Base-by-base conservation (phyloP, 2,113 vertebrate species). In the Muscicapa adusta region DNA sequence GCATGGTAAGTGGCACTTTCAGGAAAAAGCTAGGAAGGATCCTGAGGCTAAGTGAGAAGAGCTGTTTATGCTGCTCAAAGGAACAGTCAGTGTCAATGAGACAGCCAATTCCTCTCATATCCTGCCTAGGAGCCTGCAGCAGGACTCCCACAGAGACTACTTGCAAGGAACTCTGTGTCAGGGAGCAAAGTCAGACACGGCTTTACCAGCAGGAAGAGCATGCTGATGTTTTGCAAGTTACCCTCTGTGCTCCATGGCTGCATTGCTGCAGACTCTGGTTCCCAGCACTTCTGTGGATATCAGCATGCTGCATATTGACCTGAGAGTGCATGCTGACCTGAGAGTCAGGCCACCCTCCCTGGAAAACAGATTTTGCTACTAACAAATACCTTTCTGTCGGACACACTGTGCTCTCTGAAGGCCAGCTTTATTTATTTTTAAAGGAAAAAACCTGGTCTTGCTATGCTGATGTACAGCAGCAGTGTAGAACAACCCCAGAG, bases 51-150 rank as follows among this genome's bases (percentile, higher is more conserved):
- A 81, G 45, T 9, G 45, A 89, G 47, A 79, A 63, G 24, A 83
- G 42, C 33, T 40, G 12, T n/a, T 83, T 88, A 12, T 43, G 54
- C 72, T 65, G 54, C 50, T 73, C 0, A 0, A 78, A 78, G 58
- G 34, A 57, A 57, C 18, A 63, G 48, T 33, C 43, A 56, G 61
- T 23, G 66, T 17, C 75, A 63, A 24, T 12, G 62, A 61, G n/a
- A 34, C 43, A 58, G 76, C 3, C 76, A 84, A 54, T 17, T 33
- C 29, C 20, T 8, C n/a, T 0, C 0, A 42, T 14, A 29, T 85
- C 61, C 88, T 63, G 57, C 65, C 78, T 18, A 28, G 58, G 12
- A 61, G 70, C 31, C 48, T 78, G 71, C 74, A 93, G 73, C 38
- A 88, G 54, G 61, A 58, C 9, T 78, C 51, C 33, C 33, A 18